Evolutionary conservation across 1,140 invertebrate species (phyloP), one percentile per base, ranked within the genome.

Genomic region (Agrypnia vestita): DNA sequence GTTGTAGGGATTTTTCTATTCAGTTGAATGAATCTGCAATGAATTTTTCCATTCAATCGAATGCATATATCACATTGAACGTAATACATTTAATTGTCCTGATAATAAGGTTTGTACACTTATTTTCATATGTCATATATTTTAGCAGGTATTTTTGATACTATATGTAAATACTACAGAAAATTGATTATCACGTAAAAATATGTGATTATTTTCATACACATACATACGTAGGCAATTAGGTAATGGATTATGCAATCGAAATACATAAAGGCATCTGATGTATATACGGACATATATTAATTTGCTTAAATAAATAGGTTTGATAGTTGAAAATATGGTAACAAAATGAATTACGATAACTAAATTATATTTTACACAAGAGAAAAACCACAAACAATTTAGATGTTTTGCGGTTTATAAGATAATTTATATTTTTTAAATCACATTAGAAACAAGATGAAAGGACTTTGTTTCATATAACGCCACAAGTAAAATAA

Each of bases 181-280:
- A 17, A 55, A 15, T 55, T 15, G 53, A 55, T 55, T 55, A 55
- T 55, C 53, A 55, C 53, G 17, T 55, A 10, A 55, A 17, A 55
- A 15, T 13, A 1, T 11, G 53, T 55, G 53, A 55, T 15, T 55
- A 55, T 55, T 55, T n/a, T 35, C 25, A 35, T 35, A 35, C 25
- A 35, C 49, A 12, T 61, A 61, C 21, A 35, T 61, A 61, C 53
- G 17, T 61, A 61, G 59, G 59, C 59, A 61, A 51, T 51, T 51
- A 51, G 49, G 59, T 35, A 61, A 35, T 61, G 15, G 21, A 35
- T 61, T 61, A 61, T 61, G 59, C 59, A 61, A 25, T 51, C 8
- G 59, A 61, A 21, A 61, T 61, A 25, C 59, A 61, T 61, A 61
- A 61, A 61, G 59, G 59, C 59, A 61, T 61, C 59, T 61, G 59